phyloP scores from a whole-genome alignment of 2,797 vertebrate genomes.

The Sebastes steindachneri region DNA sequence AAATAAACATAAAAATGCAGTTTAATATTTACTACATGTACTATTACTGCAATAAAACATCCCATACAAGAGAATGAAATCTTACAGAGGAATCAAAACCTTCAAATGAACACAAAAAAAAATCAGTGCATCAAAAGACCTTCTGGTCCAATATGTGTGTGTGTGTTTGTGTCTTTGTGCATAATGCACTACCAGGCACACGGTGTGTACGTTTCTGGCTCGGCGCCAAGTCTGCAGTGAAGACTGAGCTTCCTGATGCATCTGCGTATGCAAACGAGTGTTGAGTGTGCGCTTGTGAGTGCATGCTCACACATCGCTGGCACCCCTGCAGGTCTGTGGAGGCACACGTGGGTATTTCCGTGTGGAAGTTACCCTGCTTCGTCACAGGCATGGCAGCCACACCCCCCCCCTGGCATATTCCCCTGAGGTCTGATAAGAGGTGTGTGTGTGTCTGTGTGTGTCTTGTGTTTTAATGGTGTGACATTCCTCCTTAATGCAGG shows the following conservation, averaged over 20 bases:
- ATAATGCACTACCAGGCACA: not conserved
- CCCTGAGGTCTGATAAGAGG: conserved; percentile 64
- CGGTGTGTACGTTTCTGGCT: conserved; percentile 35
- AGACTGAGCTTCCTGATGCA: conserved; percentile 39
- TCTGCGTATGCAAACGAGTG: conserved; percentile 51
- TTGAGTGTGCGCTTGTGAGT: not conserved
- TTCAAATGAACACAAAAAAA: conserved; percentile 11
- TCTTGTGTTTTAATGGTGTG: conserved; percentile 65
- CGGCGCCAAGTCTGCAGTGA: conserved; percentile 45
- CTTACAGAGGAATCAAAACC: not conserved
- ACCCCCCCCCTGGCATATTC: conserved; percentile 51
- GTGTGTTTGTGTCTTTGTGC: not conserved
- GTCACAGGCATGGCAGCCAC: conserved; percentile 64
- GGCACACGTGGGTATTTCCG: conserved; percentile 60
- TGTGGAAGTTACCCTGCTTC: conserved; percentile 51
- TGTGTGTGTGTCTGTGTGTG: conserved; percentile 24
- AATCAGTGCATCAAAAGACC: not conserved
- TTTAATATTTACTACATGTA: not conserved
- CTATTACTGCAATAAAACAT: not conserved
- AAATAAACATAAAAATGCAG: not conserved
- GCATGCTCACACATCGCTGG: conserved; percentile 31
- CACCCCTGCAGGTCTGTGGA: conserved; percentile 58
- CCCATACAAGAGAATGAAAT: not conserved
- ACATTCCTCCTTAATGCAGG: conserved; percentile 66
- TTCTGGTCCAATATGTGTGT: not conserved